Conservation (phyloP, 1,140 invertebrate species). For the Sesamia nonagrioides region DNA sequence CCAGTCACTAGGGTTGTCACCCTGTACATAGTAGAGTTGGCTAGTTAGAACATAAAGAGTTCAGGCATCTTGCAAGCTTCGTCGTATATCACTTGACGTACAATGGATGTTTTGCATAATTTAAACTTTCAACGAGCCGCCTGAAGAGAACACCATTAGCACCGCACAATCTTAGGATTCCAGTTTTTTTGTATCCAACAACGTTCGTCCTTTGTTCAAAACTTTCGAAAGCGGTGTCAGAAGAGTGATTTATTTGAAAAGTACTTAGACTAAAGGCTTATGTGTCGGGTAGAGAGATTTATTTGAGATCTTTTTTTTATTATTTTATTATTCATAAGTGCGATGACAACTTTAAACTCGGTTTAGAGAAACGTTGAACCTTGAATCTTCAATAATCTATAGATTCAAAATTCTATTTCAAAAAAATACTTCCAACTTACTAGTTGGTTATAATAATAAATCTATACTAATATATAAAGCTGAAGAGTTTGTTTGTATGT, state of each 20-base stretch:
- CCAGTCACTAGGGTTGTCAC: no score
- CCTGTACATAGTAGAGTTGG: no score
- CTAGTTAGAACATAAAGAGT: background rate
- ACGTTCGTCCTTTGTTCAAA: background rate
- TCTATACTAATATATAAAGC: no score
- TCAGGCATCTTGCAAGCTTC: background rate
- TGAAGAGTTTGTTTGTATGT: no score
- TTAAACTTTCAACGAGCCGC: conserved; percentile 24
- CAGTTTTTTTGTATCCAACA: no score
- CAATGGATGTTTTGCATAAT: conserved; percentile 24
- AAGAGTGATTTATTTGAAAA: conserved; percentile 14
- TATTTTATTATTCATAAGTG: no score
- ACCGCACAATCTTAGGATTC: conserved; percentile 7
- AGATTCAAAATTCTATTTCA: no score
- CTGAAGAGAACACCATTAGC: background rate
- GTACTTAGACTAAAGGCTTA: conserved; percentile 13
- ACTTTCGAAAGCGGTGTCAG: background rate
- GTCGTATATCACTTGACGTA: conserved; percentile 5
- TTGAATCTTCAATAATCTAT: no score
- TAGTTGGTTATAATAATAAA: no score
- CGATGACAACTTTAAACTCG: no score
- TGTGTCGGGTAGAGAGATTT: background rate
- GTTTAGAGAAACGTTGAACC: no score
- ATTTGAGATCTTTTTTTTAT: background rate
- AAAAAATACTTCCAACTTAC: no score